Evolutionary conservation across 1,140 invertebrate species (phyloP).

Genomic region (Acromyrmex heyeri): DNA sequence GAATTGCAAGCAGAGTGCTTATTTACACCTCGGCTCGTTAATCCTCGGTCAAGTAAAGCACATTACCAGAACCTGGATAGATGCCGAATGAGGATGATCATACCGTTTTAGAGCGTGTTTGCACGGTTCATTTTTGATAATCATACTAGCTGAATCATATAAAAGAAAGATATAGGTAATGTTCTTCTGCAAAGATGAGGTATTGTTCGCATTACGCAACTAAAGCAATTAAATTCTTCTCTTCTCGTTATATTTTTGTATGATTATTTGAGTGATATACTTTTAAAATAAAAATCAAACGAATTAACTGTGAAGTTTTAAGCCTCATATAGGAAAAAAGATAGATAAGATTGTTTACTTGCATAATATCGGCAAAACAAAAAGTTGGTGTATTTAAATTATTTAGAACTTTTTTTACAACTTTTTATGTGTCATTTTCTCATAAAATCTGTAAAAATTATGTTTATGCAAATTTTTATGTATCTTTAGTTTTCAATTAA

Average conservation of each 20-base stretch:
- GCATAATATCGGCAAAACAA: no score
- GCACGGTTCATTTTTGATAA: conserved; percentile 16
- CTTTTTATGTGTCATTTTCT: no score
- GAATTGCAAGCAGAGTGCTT: conserved; percentile 70
- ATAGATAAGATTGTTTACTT: no score
- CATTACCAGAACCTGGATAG: conserved; percentile 2
- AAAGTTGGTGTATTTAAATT: no score
- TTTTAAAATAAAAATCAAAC: conserved; percentile 1
- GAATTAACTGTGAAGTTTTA: background rate
- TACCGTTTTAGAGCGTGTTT: conserved; percentile 27
- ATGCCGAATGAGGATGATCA: conserved; percentile 12
- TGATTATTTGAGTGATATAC: background rate
- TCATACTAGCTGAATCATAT: conserved; percentile 12
- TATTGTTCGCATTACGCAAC: background rate
- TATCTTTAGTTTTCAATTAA: no score
- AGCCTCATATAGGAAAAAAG: background rate
- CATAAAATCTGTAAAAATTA: no score
- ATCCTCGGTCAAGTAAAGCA: conserved; percentile 68
- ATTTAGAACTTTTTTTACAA: no score
- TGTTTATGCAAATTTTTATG: no score
- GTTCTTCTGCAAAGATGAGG: background rate
- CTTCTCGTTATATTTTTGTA: background rate
- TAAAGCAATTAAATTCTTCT: background rate
- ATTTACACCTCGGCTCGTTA: conserved; percentile 73
- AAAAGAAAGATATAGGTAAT: background rate